Conservation (phyloP, 2,797 vertebrate species). For the Aldrovandia affinis region DNA sequence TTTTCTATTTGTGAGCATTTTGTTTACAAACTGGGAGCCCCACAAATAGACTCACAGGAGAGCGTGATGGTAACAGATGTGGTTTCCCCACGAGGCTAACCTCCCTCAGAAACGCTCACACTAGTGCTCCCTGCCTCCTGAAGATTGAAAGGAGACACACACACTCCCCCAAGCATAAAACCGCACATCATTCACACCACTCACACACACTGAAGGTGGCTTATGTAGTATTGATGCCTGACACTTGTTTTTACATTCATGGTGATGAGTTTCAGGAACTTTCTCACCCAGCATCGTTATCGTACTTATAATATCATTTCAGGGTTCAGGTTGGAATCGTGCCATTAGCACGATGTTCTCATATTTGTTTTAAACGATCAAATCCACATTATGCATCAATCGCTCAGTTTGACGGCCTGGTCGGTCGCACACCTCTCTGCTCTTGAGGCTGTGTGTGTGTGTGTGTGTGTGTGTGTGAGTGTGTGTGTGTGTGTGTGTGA, state of each 20-base stretch:
- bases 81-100: neutral
- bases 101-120: slow-evolving; percentile 4
- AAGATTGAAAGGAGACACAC: neutral
- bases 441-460: too few species aligned
- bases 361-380: neutral
- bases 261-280: neutral
- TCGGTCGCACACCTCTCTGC: neutral
- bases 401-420: neutral
- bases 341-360: neutral
- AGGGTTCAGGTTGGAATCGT: neutral
- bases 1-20: neutral
- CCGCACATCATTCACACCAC: slow-evolving; percentile 20
- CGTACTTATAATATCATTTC: neutral
- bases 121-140: slow-evolving; percentile 6
- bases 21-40: slow-evolving; percentile 10
- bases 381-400: neutral
- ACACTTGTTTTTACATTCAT: neutral
- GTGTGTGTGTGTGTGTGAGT: too few species aligned
- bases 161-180: slow-evolving; percentile 14
- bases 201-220: neutral
- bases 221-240: slow-evolving; percentile 24
- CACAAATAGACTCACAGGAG: slow-evolving; percentile 10
- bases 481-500: too few species aligned
- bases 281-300: neutral
- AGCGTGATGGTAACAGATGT: slow-evolving; percentile 1